Evolutionary conservation across 2,888 invertebrate species (phyloP).

Genomic region (Serrognathus titanus): DNA sequence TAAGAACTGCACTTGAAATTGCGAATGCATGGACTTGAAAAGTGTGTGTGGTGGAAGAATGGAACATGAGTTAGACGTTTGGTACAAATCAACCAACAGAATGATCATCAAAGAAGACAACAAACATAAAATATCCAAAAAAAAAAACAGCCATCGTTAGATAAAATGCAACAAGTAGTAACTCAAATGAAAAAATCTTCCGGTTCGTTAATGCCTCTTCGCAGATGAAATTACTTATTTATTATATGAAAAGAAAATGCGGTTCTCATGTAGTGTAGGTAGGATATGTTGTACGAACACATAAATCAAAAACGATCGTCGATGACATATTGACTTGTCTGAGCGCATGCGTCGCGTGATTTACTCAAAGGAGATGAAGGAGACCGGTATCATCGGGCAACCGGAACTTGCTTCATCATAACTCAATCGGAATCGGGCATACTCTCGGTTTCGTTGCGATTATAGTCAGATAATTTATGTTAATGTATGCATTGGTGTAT

Average conservation of each 20-base stretch:
- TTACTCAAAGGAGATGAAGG: conserved; percentile 14
- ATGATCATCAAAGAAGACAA: too few species aligned
- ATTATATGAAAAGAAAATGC: not conserved
- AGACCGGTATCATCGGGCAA: not conserved
- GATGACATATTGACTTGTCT: conserved; percentile 27
- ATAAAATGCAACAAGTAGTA: too few species aligned
- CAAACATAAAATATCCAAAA: too few species aligned
- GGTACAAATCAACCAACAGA: too few species aligned
- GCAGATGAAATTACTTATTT: too few species aligned
- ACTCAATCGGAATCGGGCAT: not conserved
- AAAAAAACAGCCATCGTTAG: too few species aligned
- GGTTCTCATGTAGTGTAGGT: not conserved
- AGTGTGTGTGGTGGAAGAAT: too few species aligned
- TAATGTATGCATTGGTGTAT: not conserved
- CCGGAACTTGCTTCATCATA: not conserved
- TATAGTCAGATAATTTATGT: not conserved
- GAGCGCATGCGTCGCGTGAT: conserved; percentile 24
- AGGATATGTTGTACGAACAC: not conserved
- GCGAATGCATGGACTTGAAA: too few species aligned
- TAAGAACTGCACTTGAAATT: too few species aligned
- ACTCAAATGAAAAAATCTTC: too few species aligned
- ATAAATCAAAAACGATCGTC: conserved; percentile 17
- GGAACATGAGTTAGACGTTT: too few species aligned
- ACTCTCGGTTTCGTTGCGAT: conserved; percentile 3
- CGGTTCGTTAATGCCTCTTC: too few species aligned